A percentile compares a stretch with the other conserved stretches of the same genome.
Conservation (phyloP, 37 sponge, comb jelly and placozoan genomes). For the Beroe ovata region DNA sequence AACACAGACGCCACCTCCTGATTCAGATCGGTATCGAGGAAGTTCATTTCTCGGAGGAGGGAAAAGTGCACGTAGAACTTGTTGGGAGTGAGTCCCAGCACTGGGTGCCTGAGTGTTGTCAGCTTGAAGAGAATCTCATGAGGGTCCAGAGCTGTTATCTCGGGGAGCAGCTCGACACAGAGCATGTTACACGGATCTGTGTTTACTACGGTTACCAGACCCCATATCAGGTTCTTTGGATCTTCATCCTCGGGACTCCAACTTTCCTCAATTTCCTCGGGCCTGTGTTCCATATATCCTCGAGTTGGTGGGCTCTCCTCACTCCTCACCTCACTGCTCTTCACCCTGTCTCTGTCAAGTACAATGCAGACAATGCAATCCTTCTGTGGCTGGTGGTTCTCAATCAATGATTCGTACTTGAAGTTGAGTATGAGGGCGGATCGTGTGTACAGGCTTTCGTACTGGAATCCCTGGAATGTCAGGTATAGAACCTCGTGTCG, state of each 20-base stretch:
- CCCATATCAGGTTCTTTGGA: background rate
- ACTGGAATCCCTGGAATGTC: constrained; percentile 38
- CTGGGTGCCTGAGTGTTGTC: background rate
- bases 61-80: constrained; percentile 16
- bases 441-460: constrained; percentile 3
- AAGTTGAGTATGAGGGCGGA: constrained; percentile 12
- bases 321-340: background rate
- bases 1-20: background rate
- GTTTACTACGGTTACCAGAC: constrained; percentile 1
- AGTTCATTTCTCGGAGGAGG: background rate
- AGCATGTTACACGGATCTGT: background rate
- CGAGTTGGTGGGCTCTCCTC: background rate
- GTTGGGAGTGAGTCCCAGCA: background rate
- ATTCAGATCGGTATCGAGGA: background rate
- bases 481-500: background rate
- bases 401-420: constrained; percentile 8
- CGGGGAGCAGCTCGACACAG: background rate
- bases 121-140: background rate
- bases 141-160: constrained; percentile 5
- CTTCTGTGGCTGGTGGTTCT: background rate
- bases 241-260: background rate
- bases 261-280: background rate
- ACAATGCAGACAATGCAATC: constrained; percentile 20
- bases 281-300: background rate
- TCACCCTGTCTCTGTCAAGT: constrained; percentile 1